Percentiles rank a stretch among this genome's conserved stretches.
Evolutionary conservation across 1,140 invertebrate genomes (phyloP).

Genomic region (Polyergus mexicanus): DNA sequence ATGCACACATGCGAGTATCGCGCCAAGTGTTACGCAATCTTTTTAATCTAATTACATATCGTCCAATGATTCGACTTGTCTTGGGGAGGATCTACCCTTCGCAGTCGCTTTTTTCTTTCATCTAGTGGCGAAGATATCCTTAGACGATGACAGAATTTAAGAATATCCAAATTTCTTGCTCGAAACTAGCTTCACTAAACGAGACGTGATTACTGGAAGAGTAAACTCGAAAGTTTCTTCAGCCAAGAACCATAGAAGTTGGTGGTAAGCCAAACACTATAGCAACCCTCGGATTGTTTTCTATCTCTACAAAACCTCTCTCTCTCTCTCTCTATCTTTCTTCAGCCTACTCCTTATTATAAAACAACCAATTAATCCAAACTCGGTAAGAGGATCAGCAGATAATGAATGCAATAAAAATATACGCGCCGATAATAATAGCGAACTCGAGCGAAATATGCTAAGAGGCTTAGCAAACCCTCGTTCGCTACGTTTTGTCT

Average conservation of each 20-base stretch:
- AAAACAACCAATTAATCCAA: slow-evolving; percentile 83
- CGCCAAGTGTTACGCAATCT: slow-evolving; percentile 47
- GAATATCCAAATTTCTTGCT: slow-evolving; percentile 68
- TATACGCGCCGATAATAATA: slow-evolving; percentile 80
- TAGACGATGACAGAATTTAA: slow-evolving; percentile 67
- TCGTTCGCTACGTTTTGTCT: slow-evolving; percentile 55
- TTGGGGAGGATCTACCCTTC: not conserved
- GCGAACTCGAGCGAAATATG: slow-evolving; percentile 79
- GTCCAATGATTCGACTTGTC: not conserved
- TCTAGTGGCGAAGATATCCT: not conserved
- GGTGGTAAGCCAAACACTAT: slow-evolving; percentile 83
- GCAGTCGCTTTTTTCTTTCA: not conserved
- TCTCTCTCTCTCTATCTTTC: slow-evolving; percentile 47
- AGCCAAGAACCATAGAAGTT: slow-evolving; percentile 77
- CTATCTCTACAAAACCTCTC: slow-evolving; percentile 27
- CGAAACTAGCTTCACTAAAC: slow-evolving; percentile 73
- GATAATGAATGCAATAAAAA: slow-evolving; percentile 84
- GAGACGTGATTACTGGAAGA: slow-evolving; percentile 76
- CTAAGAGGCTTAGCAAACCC: slow-evolving; percentile 80
- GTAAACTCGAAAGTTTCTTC: slow-evolving; percentile 76
- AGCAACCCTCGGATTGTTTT: slow-evolving; percentile 44
- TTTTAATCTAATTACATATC: slow-evolving; percentile 42
- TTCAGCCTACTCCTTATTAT: slow-evolving; percentile 47
- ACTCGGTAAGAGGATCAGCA: slow-evolving; percentile 82
- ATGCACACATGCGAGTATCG: slow-evolving; percentile 27